These are phyloP conservation scores for Hedya salicella DNA, from an alignment of 2,888 invertebrate species.

Conservation along the genomic window DNA sequence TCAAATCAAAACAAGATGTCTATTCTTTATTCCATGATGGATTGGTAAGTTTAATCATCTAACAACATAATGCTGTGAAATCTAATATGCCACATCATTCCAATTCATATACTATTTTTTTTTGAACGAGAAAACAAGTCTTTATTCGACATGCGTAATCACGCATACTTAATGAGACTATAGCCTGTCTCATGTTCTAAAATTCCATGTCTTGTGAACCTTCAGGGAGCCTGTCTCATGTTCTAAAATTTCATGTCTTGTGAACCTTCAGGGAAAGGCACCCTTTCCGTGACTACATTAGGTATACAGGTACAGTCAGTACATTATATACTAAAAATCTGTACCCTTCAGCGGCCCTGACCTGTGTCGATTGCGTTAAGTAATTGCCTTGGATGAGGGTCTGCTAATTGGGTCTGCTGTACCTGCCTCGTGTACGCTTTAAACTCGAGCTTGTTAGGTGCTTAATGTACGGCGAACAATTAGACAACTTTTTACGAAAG, in stretches of 20 bases:
- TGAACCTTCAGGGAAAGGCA: neutral
- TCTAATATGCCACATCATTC: too few species aligned
- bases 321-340: neutral
- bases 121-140: too few species aligned
- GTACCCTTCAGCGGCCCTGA: slow-evolving; percentile 24
- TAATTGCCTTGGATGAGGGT: slow-evolving; percentile 31
- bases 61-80: too few species aligned
- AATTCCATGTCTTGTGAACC: neutral
- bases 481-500: slow-evolving; percentile 6
- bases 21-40: too few species aligned
- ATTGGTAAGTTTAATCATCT: too few species aligned
- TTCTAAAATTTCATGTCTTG: neutral
- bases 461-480: slow-evolving; percentile 10
- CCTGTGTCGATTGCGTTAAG: slow-evolving; percentile 20
- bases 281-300: too few species aligned
- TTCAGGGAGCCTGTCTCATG: neutral
- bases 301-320: neutral
- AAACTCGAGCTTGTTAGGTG: slow-evolving; percentile 8
- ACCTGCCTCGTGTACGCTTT: slow-evolving; percentile 11
- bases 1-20: too few species aligned
- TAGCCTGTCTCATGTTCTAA: neutral
- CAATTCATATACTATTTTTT: too few species aligned
- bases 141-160: too few species aligned
- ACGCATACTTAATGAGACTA: too few species aligned
- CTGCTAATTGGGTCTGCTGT: slow-evolving; percentile 34